Conservation (phyloP, 2,113 vertebrate species). For the Zapornia atra region DNA sequence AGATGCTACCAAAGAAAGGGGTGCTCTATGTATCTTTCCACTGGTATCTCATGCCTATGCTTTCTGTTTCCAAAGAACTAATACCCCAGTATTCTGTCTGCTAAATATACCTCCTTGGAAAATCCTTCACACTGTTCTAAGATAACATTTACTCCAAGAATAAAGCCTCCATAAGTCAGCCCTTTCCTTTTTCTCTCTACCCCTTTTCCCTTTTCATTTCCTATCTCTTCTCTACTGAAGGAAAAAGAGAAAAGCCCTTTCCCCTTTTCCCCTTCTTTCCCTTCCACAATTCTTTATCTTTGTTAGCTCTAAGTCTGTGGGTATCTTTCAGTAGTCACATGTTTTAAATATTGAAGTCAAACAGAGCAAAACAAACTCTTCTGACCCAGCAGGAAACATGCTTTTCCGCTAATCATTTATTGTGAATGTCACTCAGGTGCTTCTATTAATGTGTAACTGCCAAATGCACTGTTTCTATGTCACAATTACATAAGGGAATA, state of each 20-base stretch:
- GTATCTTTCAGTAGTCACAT: neutral
- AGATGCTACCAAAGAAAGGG: neutral
- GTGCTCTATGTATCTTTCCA: neutral
- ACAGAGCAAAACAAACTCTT: constrained; percentile 45
- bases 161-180: neutral
- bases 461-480: constrained; percentile 8
- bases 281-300: neutral
- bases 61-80: neutral
- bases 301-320: neutral
- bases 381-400: constrained; percentile 3
- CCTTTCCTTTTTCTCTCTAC: neutral
- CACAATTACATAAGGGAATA: neutral
- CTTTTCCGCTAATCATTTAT: constrained; percentile 40
- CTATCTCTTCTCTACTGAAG: neutral
- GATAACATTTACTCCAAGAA: neutral
- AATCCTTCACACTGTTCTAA: neutral
- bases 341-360: constrained; percentile 43
- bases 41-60: neutral
- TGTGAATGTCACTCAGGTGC: constrained; percentile 41
- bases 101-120: neutral
- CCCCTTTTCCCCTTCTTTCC: neutral
- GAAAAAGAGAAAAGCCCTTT: neutral
- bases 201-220: neutral
- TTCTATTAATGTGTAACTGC: constrained; percentile 43
- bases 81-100: neutral